A percentile compares a stretch with the other conserved stretches of the same genome.
Conservation (phyloP, 2,797 vertebrate genomes). For the Takifugu ocellatus region DNA sequence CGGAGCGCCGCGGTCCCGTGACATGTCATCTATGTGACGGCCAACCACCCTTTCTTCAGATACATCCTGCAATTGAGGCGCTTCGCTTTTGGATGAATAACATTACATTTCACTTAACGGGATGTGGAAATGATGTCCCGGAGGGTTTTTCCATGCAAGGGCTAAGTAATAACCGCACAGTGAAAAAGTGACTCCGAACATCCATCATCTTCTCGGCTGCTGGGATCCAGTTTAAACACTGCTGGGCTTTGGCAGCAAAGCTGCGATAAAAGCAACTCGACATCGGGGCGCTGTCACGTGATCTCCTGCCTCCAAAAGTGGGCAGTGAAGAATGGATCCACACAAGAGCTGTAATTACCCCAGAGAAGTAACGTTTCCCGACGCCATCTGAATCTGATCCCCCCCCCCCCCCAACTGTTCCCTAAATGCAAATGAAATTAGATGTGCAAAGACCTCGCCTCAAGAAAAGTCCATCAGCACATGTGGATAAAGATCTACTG, state of each 20-base stretch:
- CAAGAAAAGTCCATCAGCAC: constrained; percentile 20
- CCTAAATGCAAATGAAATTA: constrained; percentile 11
- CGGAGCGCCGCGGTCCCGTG: constrained; percentile 10
- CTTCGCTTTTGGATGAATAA: constrained; percentile 47
- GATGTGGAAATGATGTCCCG: constrained; percentile 46
- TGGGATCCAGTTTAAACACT: constrained; percentile 58
- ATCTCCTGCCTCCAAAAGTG: constrained; percentile 33
- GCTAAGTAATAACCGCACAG: constrained; percentile 48
- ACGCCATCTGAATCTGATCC: constrained; percentile 15
- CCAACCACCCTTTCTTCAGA: constrained; percentile 26
- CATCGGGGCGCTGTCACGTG: constrained; percentile 49
- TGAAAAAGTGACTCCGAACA: constrained; percentile 41
- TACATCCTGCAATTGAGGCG: constrained; percentile 24
- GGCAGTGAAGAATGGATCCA: constrained; percentile 23
- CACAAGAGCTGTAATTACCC: constrained; percentile 24
- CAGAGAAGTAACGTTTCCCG: constrained; percentile 1
- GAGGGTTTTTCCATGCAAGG: constrained; percentile 28
- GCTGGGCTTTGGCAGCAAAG: constrained; percentile 52
- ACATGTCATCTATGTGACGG: constrained; percentile 20
- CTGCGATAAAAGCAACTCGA: constrained; percentile 60
- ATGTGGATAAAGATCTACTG: constrained; percentile 44
- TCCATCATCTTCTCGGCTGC: constrained; percentile 43
- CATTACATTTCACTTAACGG: constrained; percentile 54
- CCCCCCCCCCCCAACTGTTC: neutral
- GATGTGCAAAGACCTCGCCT: constrained; percentile 29